phyloP scores from a whole-genome alignment of 2,797 vertebrate genomes.

The Ctenosaura bakeri region DNA sequence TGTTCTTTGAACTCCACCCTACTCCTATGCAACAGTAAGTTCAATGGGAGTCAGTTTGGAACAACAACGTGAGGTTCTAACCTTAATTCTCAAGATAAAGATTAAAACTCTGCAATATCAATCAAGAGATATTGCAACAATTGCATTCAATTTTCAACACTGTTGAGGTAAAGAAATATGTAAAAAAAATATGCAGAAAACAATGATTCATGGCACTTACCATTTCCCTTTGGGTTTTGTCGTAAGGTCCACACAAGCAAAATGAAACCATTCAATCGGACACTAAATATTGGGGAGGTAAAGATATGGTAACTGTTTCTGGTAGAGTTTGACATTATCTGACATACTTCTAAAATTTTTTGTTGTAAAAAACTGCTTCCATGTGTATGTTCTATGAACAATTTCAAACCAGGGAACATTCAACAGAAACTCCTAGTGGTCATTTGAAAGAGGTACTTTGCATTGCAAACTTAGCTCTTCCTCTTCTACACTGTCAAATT shows the following conservation, averaged over 20 bases:
- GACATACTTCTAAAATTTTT: background rate
- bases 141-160: background rate
- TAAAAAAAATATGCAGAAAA: background rate
- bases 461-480: background rate
- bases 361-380: background rate
- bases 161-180: background rate
- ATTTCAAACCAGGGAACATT: background rate
- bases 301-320: background rate
- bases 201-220: slow-evolving; percentile 78
- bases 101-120: background rate
- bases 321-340: background rate
- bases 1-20: background rate
- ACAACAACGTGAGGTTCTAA: background rate
- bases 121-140: background rate
- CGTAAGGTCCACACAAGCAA: slow-evolving; percentile 96
- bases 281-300: slow-evolving; percentile 82
- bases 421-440: background rate
- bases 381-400: background rate
- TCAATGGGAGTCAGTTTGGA: background rate
- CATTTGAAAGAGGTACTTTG: background rate
- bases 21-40: background rate
- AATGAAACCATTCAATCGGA: slow-evolving; percentile 99
- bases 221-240: slow-evolving; percentile 99
- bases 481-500: background rate
- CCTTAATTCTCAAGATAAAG: background rate